Evolutionary conservation across 2,888 invertebrate species (phyloP).

Genomic region (Bruchidius siliquastri): DNA sequence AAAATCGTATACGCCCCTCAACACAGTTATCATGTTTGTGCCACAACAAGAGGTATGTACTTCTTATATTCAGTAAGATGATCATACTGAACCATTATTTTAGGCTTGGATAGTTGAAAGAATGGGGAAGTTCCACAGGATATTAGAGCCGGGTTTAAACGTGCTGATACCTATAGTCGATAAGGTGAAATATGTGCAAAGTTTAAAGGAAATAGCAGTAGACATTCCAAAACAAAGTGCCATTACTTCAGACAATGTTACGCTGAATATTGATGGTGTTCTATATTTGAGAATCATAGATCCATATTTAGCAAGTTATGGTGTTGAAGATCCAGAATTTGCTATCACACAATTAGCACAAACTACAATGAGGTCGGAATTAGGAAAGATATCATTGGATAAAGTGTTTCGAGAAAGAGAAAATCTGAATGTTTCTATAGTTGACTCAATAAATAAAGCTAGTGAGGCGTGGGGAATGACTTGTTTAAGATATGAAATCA

Average conservation of each 20-base stretch:
- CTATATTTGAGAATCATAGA: slow-evolving; percentile 90
- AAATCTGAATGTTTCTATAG: slow-evolving; percentile 89
- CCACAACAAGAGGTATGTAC: slow-evolving; percentile 91
- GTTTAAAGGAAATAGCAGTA: slow-evolving; percentile 97
- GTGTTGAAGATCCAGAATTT: slow-evolving; percentile 98
- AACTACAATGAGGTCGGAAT: slow-evolving; percentile 98
- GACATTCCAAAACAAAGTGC: slow-evolving; percentile 99
- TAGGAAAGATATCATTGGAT: slow-evolving; percentile 88
- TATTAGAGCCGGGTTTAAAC: slow-evolving; percentile 93
- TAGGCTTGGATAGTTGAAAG: slow-evolving; percentile 96
- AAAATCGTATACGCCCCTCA: slow-evolving; percentile 66
- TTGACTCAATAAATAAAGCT: slow-evolving; percentile 95
- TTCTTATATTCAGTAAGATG: not conserved
- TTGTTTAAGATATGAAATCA: slow-evolving; percentile 92
- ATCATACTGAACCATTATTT: slow-evolving; percentile 29
- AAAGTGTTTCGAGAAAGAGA: slow-evolving; percentile 96
- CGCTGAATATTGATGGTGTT: slow-evolving; percentile 93
- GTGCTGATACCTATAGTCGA: slow-evolving; percentile 88
- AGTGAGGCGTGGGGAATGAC: slow-evolving; percentile 98
- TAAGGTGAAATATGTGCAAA: slow-evolving; percentile 94
- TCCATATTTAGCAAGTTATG: slow-evolving; percentile 92
- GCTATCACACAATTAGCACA: slow-evolving; percentile 98
- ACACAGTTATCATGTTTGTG: slow-evolving; percentile 94
- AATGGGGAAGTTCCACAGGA: slow-evolving; percentile 95
- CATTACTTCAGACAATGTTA: slow-evolving; percentile 96